These are phyloP conservation scores for Spilosoma lubricipeda DNA, from an alignment of 2,888 invertebrate species.

Conservation along the genomic window DNA sequence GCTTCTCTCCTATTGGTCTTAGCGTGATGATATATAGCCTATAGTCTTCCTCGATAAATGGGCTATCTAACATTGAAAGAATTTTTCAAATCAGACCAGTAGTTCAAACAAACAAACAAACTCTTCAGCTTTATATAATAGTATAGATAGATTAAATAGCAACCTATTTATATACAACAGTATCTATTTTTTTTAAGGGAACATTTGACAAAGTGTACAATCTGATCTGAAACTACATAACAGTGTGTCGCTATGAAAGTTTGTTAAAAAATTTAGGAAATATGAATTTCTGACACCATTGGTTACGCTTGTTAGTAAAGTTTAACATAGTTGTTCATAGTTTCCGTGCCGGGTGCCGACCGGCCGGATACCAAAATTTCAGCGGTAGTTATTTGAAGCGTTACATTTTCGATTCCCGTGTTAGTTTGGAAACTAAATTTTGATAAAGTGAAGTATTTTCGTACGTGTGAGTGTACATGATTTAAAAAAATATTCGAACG, in stretches of 20 bases:
- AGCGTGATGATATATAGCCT: too few relatives aligned
- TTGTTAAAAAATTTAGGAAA: conserved; percentile 16
- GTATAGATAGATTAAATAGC: too few relatives aligned
- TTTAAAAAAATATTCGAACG: too few relatives aligned
- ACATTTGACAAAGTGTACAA: neutral
- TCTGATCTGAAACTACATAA: too few relatives aligned
- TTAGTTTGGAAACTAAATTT: conserved; percentile 14
- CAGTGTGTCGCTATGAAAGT: neutral
- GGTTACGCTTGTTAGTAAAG: conserved; percentile 25
- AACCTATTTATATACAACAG: neutral
- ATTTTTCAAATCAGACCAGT: too few relatives aligned
- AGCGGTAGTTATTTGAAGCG: conserved; percentile 24
- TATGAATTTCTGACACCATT: conserved; percentile 22
- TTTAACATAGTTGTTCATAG: conserved; percentile 24
- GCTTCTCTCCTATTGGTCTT: too few relatives aligned
- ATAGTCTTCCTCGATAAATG: too few relatives aligned
- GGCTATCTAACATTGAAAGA: too few relatives aligned
- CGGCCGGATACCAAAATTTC: conserved; percentile 31
- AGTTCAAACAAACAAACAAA: too few relatives aligned
- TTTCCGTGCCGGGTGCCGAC: conserved; percentile 15
- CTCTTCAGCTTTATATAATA: too few relatives aligned
- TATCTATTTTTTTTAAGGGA: neutral
- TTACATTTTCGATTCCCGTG: conserved; percentile 22
- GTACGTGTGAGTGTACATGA: too few relatives aligned
- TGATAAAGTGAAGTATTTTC: too few relatives aligned